Conservation (phyloP, 2,113 vertebrate species). For the Vidua chalybeata region DNA sequence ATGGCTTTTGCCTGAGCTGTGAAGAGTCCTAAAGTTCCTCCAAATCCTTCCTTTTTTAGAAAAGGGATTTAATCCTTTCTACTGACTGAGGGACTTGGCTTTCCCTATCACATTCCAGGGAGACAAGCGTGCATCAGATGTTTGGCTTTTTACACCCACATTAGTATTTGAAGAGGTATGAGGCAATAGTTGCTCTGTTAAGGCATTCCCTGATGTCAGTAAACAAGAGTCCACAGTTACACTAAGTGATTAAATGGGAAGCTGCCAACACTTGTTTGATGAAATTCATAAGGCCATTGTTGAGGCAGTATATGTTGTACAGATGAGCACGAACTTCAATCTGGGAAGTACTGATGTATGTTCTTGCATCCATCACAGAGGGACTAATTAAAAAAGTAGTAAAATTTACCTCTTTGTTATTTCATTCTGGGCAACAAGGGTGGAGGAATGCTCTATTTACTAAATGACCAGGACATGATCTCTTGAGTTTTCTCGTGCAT, state of each 20-base stretch:
- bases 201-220: background rate
- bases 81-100: background rate
- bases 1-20: background rate
- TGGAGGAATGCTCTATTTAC: background rate
- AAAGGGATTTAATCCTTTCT: background rate
- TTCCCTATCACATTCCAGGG: background rate
- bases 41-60: background rate
- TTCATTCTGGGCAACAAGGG: background rate
- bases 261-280: background rate
- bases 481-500: background rate
- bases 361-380: background rate
- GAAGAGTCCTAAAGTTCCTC: background rate
- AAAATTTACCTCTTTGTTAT: background rate
- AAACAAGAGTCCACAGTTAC: background rate
- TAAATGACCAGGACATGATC: background rate
- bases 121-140: background rate
- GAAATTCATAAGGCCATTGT: background rate
- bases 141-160: background rate
- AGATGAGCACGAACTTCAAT: background rate
- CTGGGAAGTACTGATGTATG: background rate
- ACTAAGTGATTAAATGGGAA: background rate
- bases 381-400: background rate
- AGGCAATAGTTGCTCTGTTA: background rate
- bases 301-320: background rate
- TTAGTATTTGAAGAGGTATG: background rate